Percentiles rank a stretch among this genome's conserved stretches.
Evolutionary conservation across 2,888 invertebrate genomes (phyloP).

Genomic region (Synanthedon andrenaeformis): DNA sequence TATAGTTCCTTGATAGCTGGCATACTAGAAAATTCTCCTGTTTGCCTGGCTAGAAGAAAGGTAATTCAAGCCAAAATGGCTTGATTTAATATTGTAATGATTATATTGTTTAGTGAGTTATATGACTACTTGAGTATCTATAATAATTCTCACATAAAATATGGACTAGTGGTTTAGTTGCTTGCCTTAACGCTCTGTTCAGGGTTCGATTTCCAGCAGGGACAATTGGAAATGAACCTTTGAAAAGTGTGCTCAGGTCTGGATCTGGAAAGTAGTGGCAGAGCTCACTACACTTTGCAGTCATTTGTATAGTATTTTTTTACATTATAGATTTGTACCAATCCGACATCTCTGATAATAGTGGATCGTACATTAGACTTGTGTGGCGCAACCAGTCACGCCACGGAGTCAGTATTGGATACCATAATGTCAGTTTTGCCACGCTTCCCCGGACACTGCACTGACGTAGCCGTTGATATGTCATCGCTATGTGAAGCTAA

Average conservation of each 20-base stretch:
- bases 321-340: constrained; percentile 48
- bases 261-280: too few relatives aligned
- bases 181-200: neutral
- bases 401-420: constrained; percentile 73
- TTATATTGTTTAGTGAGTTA: neutral
- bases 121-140: neutral
- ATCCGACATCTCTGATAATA: constrained; percentile 66
- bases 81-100: neutral
- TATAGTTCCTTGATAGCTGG: constrained; percentile 73
- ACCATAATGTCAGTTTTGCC: constrained; percentile 72
- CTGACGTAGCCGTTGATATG: constrained; percentile 76
- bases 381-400: constrained; percentile 71
- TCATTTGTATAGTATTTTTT: too few relatives aligned
- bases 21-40: constrained; percentile 69
- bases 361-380: constrained; percentile 77
- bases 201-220: too few relatives aligned
- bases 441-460: constrained; percentile 72
- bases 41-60: constrained; percentile 66
- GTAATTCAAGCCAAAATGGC: constrained; percentile 24
- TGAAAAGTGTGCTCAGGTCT: too few relatives aligned
- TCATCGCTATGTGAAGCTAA: constrained; percentile 68
- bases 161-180: neutral
- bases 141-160: neutral
- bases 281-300: too few relatives aligned
- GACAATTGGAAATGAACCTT: too few relatives aligned